Evolutionary conservation across 2,797 vertebrate species (phyloP).

Genomic region (Scleropages formosus): DNA sequence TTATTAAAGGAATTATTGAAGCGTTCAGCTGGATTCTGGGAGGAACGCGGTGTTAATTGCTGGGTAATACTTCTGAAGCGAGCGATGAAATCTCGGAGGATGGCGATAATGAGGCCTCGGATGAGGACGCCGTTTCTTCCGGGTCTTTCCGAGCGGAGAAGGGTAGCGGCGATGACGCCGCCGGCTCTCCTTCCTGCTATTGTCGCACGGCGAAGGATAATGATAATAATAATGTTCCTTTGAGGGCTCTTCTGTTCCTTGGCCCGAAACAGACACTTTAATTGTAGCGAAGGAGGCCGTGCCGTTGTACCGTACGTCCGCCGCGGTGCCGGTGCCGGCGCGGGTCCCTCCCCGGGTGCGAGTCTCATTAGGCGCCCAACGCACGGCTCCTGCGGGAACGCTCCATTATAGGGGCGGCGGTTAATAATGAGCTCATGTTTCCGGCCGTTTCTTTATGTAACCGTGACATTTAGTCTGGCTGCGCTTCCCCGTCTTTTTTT

Average conservation of each 20-base stretch:
- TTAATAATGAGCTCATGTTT: slow-evolving; percentile 26
- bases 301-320: background rate
- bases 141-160: no score
- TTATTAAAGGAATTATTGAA: no score
- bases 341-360: background rate
- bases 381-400: background rate
- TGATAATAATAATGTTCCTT: background rate
- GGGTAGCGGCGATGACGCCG: no score
- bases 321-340: no score
- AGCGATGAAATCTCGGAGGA: no score
- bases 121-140: no score
- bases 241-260: background rate
- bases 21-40: no score
- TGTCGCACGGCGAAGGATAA: no score
- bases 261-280: background rate
- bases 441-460: slow-evolving; percentile 18
- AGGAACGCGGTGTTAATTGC: no score
- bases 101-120: no score
- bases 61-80: no score
- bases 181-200: no score
- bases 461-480: slow-evolving; percentile 12
- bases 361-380: background rate
- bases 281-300: background rate
- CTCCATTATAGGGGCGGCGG: background rate
- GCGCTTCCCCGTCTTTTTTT: background rate